phyloP scores from a whole-genome alignment of 2,113 vertebrate genomes.

The Promerops cafer region DNA sequence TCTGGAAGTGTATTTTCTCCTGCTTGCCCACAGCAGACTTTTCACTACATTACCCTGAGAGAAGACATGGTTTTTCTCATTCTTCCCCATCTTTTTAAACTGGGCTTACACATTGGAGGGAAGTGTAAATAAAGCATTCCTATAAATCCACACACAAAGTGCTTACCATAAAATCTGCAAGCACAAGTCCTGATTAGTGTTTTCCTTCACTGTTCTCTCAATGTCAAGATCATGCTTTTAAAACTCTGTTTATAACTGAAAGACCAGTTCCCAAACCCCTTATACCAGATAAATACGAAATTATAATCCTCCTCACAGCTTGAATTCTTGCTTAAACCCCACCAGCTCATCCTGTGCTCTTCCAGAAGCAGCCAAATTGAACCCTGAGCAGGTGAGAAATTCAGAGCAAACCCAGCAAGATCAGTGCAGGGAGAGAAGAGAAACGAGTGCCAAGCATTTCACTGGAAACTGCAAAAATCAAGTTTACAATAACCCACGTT shows the following conservation, averaged over 20 bases:
- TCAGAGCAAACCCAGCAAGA: background rate
- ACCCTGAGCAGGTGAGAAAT: background rate
- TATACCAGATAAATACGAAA: background rate
- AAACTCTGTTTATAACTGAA: background rate
- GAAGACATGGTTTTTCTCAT: background rate
- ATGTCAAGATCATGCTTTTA: background rate
- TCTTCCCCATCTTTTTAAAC: background rate
- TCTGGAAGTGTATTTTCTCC: background rate
- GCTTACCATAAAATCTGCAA: background rate
- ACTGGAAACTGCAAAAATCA: background rate
- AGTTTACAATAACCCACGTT: background rate
- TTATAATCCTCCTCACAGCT: background rate
- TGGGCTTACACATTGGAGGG: background rate
- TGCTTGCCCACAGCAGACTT: background rate
- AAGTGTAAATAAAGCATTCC: background rate
- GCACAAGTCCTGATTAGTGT: background rate
- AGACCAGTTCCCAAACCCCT: background rate
- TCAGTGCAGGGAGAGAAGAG: background rate
- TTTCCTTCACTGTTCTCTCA: background rate
- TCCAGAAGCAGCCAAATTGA: background rate
- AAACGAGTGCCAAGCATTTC: fast-evolving
- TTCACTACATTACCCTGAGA: background rate
- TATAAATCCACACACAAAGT: background rate
- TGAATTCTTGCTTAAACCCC: background rate
- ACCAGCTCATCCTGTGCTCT: background rate